Percentiles rank a stretch among this genome's conserved stretches.
Evolutionary conservation across 2,797 vertebrate genomes (phyloP).

Genomic region (Acrossocheilus wenchowensis): DNA sequence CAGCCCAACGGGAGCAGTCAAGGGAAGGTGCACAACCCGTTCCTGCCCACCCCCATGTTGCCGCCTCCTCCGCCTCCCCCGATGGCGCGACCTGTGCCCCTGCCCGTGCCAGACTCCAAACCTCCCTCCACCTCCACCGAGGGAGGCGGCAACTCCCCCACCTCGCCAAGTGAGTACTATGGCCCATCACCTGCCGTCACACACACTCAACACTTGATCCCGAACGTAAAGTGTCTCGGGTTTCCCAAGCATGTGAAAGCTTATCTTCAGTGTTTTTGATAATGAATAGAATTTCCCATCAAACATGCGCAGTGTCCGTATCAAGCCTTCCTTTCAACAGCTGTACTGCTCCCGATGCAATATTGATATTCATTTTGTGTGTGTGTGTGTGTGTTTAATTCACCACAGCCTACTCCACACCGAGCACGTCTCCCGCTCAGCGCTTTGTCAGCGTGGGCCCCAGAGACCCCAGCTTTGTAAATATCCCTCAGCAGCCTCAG

Average conservation of each 20-base stretch:
- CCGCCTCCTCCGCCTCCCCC: constrained; percentile 95
- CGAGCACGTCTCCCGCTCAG: constrained; percentile 97
- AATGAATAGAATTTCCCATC: constrained; percentile 36
- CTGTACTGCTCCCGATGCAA: constrained; percentile 9
- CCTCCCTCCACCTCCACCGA: constrained; percentile 93
- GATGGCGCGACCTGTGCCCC: constrained; percentile 96
- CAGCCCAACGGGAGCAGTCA: constrained; percentile 97
- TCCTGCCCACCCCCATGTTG: constrained; percentile 98
- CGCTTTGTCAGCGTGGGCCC: constrained; percentile 99
- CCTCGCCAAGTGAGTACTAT: constrained; percentile 92
- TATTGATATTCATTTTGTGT: constrained; percentile 52
- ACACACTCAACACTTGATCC: not conserved
- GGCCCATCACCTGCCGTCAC: not conserved
- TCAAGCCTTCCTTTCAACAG: constrained; percentile 33
- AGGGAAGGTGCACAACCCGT: constrained; percentile 99
- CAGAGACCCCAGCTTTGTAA: constrained; percentile 98
- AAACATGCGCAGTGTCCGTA: constrained; percentile 26
- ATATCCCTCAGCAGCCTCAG: constrained; percentile 99
- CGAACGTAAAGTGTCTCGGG: constrained; percentile 3
- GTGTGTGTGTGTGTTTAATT: constrained; percentile 43
- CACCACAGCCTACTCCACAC: constrained; percentile 94
- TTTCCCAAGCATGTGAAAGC: constrained; percentile 12
- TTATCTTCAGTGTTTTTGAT: constrained; percentile 22
- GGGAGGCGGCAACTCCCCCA: constrained; percentile 92
- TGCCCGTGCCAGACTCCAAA: constrained; percentile 96